Conservation (phyloP, 1,140 invertebrate genomes). For the Cydia strobilella region DNA sequence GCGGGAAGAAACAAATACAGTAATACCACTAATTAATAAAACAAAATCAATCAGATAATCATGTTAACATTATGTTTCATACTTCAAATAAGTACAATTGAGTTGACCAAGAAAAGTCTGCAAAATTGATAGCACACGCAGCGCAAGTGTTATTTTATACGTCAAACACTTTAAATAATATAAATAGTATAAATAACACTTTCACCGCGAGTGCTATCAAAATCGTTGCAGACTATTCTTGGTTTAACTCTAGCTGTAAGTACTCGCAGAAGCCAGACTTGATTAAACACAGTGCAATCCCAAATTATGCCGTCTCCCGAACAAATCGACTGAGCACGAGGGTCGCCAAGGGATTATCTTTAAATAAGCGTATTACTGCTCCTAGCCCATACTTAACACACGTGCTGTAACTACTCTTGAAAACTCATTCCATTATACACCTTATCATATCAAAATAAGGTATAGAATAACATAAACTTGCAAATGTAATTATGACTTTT, state of each 20-base stretch:
- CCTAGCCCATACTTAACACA: conserved; percentile 42
- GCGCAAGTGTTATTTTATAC: too few relatives aligned
- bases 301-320: conserved; percentile 32
- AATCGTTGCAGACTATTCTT: too few relatives aligned
- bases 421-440: neutral
- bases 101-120: too few relatives aligned
- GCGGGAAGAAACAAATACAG: too few relatives aligned
- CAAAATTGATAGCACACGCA: too few relatives aligned
- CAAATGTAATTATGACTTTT: conserved; percentile 33
- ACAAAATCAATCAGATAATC: neutral
- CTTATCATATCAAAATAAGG: neutral
- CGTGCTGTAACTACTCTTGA: neutral
- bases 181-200: too few relatives aligned
- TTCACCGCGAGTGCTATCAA: too few relatives aligned
- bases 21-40: neutral
- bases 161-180: too few relatives aligned
- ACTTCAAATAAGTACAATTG: neutral
- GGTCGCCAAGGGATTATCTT: conserved; percentile 54
- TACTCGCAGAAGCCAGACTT: conserved; percentile 18
- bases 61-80: neutral
- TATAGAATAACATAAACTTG: neutral
- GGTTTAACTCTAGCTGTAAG: neutral
- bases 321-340: conserved; percentile 42
- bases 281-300: conserved; percentile 32
- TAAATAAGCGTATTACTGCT: conserved; percentile 64